Evolutionary conservation across 2,888 invertebrate species (phyloP), one percentile per base, ranked within the genome.

Genomic region (Morpho deidamia): DNA sequence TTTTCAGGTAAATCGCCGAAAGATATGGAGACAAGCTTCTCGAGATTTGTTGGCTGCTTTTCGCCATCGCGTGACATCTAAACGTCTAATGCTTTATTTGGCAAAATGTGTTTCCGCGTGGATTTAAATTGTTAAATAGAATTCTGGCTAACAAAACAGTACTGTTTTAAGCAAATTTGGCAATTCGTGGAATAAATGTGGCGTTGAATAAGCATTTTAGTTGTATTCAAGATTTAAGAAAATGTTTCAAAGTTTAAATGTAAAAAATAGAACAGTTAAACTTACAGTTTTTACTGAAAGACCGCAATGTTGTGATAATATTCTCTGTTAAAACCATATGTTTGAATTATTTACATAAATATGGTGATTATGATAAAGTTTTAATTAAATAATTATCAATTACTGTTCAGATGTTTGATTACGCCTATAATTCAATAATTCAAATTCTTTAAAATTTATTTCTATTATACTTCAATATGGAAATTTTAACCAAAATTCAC

Each of bases 1-100:
- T 87, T 89, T 84, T 78, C 88, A 88, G 88, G 88, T 88, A 88
- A 89, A 83, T 83, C 78, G 78, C 76, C 81, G 78, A 79, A 78
- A 79, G 78, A 78, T 74, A 74, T 66, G 68, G 71, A 72, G 78
- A 74, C 69, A 65, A 69, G 65, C 66, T 71, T 61, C 63, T 71
- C 70, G 70, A 70, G 74, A 74, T 69, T 71, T 69, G 74, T 72
- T 70, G 70, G 66, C 59, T 58, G 55, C 55, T 58, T 55, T 60
- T 61, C 58, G 60, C 56, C 61, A 59, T 60, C 62, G 62, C 64
- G 67, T 67, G 67, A 62, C 66, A 55, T 55, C 53, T 44, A 58
- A 47, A 50, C 59, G 59, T 56, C 55, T 59, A 53, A 61, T 59
- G 58, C 55, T 63, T 59, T 62, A 63, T 61, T 59, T 59, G 61